Percentiles rank a stretch among this genome's conserved stretches.
Evolutionary conservation across 2,113 vertebrate species (phyloP).

Genomic region (Limnothrissa miodon): DNA sequence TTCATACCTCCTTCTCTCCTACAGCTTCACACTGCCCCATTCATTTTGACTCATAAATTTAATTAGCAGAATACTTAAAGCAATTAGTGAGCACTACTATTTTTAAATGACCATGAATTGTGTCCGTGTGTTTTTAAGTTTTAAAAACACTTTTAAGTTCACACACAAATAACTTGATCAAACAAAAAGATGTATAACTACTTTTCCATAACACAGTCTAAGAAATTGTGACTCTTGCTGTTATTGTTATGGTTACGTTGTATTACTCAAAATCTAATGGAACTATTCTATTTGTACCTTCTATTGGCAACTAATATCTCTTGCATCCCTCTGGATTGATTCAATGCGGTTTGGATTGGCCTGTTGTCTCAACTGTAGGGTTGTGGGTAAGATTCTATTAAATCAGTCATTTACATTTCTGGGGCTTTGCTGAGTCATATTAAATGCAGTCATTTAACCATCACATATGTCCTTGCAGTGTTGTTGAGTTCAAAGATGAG

Average conservation of each 20-base stretch:
- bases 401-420: background rate
- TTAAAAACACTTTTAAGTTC: too few species aligned
- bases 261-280: background rate
- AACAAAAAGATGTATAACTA: too few species aligned
- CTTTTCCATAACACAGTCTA: background rate
- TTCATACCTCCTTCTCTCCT: constrained; percentile 31
- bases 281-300: constrained; percentile 22
- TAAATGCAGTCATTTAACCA: background rate
- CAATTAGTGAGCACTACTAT: background rate
- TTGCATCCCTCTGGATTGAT: constrained; percentile 56
- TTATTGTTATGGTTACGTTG: background rate
- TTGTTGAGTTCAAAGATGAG: constrained; percentile 99
- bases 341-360: constrained; percentile 55
- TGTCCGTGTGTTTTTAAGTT: background rate
- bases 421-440: background rate
- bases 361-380: constrained; percentile 74
- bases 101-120: background rate
- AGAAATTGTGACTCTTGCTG: background rate
- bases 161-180: too few species aligned
- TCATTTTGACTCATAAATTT: background rate
- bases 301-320: constrained; percentile 65
- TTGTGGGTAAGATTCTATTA: constrained; percentile 84
- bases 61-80: background rate
- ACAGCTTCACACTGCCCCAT: constrained; percentile 24
- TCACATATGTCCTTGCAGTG: constrained; percentile 68